Evolutionary conservation across 2,113 vertebrate genomes (phyloP).

Genomic region (Labeo catla): DNA sequence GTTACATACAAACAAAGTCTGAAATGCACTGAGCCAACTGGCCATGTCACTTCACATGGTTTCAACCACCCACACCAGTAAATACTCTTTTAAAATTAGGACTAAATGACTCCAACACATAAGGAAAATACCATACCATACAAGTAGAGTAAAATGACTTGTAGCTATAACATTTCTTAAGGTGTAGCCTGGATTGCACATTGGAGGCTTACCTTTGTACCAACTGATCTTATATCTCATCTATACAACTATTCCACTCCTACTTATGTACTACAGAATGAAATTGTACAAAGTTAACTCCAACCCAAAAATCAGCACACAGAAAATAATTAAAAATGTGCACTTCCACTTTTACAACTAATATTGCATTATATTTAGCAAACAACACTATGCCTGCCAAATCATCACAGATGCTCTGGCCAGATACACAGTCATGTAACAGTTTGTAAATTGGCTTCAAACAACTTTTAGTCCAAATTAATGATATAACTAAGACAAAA

Average conservation of each 20-base stretch:
- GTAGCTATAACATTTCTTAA: neutral
- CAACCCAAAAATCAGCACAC: neutral
- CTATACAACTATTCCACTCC: neutral
- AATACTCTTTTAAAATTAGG: neutral
- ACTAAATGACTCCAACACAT: neutral
- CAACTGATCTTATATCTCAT: neutral
- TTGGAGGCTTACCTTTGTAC: neutral
- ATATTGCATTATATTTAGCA: slow-evolving; percentile 19
- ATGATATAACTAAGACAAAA: slow-evolving; percentile 1
- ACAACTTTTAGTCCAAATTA: neutral
- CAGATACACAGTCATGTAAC: neutral
- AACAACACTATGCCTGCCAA: neutral
- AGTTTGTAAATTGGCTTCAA: slow-evolving; percentile 1
- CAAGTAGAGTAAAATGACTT: neutral
- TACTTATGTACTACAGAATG: neutral
- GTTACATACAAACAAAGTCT: slow-evolving; percentile 42
- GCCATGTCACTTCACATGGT: neutral
- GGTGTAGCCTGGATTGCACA: neutral
- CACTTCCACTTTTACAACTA: neutral
- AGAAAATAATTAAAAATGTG: slow-evolving; percentile 10
- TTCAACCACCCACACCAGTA: slow-evolving; percentile 1
- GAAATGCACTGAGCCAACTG: neutral
- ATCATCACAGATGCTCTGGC: slow-evolving; percentile 21
- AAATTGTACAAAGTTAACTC: neutral
- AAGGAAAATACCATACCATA: neutral